These are phyloP conservation scores for Dendrocincla fuliginosa DNA, from an alignment of 2,797 vertebrate species.

Conservation along the genomic window DNA sequence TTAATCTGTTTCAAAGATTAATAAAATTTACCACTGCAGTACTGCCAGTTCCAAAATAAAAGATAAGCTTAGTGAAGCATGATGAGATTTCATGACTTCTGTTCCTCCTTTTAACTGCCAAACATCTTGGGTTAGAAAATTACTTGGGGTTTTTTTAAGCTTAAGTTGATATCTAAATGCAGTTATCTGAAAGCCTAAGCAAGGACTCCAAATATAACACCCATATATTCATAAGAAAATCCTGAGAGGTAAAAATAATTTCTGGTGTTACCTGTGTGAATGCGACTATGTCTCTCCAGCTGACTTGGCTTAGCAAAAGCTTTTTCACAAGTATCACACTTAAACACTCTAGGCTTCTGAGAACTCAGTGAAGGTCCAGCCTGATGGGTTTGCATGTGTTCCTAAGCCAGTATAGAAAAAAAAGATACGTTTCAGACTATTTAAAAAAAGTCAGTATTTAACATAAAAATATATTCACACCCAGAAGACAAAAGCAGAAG, in stretches of 20 bases:
- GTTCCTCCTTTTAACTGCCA: neutral
- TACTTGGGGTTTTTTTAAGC: neutral
- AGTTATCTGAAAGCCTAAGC: neutral
- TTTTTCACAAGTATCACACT: constrained; percentile 90
- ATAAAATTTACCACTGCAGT: neutral
- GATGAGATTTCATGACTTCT: neutral
- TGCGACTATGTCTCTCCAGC: constrained; percentile 94
- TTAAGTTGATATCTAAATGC: neutral
- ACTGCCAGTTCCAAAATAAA: neutral
- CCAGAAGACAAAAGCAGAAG: neutral
- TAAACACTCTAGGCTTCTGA: constrained; percentile 92
- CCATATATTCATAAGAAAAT: neutral
- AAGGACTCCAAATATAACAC: neutral
- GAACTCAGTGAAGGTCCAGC: constrained; percentile 92
- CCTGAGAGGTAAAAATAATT: neutral
- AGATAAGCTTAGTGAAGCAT: neutral
- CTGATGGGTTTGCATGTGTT: constrained; percentile 93
- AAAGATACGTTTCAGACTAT: neutral
- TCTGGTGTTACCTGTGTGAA: constrained; percentile 88
- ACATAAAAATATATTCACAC: neutral
- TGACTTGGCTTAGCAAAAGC: constrained; percentile 98
- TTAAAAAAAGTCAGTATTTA: neutral
- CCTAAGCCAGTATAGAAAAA: constrained; percentile 72
- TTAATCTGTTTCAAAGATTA: neutral
- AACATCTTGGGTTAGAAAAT: neutral